phyloP scores from a whole-genome alignment of 2,888 invertebrate genomes.

The Pammene fasciana region DNA sequence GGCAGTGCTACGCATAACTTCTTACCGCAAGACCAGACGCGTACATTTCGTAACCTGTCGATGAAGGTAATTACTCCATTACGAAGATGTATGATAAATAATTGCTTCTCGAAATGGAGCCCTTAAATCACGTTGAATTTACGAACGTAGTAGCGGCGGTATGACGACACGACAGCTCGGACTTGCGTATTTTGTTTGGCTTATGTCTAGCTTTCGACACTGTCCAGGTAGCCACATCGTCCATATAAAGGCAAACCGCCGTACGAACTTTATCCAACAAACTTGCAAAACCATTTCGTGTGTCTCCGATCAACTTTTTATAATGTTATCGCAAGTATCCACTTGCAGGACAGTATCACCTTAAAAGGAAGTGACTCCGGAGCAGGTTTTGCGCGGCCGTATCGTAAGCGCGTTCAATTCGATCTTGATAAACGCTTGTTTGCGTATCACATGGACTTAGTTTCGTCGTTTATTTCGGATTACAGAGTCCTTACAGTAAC shows the following conservation, averaged over 20 bases:
- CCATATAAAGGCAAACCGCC: constrained; percentile 66
- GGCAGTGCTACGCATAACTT: constrained; percentile 62
- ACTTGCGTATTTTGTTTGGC: constrained; percentile 59
- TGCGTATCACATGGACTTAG: constrained; percentile 61
- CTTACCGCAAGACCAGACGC: constrained; percentile 60
- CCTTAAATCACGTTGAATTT: constrained; percentile 60
- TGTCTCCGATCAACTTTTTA: constrained; percentile 75
- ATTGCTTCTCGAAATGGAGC: constrained; percentile 57
- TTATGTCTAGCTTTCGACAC: constrained; percentile 68
- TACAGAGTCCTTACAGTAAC: constrained; percentile 19
- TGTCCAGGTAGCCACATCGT: constrained; percentile 51
- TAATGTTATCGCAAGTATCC: constrained; percentile 69
- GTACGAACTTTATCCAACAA: constrained; percentile 70
- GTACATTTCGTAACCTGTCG: constrained; percentile 68
- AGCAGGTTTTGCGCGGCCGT: constrained; percentile 70
- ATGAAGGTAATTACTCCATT: constrained; percentile 68
- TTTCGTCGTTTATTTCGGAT: constrained; percentile 31
- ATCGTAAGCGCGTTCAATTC: constrained; percentile 59
- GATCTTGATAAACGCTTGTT: constrained; percentile 72
- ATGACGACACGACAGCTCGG: constrained; percentile 57
- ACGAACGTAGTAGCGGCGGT: constrained; percentile 49
- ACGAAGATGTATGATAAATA: constrained; percentile 60
- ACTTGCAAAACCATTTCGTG: constrained; percentile 73
- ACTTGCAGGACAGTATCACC: constrained; percentile 70
- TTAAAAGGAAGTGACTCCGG: constrained; percentile 62